phyloP scores from a whole-genome alignment of 1,140 invertebrate species.

The Aplysia californica region DNA sequence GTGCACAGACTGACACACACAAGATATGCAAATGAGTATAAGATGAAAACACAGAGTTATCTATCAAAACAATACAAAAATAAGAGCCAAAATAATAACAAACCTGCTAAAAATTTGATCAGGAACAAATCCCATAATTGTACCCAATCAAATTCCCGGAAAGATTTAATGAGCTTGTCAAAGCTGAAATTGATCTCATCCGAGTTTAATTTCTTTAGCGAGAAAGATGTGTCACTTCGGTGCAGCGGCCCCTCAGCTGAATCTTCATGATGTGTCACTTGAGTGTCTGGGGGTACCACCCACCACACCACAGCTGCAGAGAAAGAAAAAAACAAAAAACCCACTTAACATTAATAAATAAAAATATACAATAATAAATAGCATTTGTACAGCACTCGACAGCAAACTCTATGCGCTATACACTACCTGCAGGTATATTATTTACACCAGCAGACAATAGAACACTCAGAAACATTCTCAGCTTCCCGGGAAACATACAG shows the following conservation, averaged over 20 bases:
- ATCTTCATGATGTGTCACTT: background rate
- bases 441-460: background rate
- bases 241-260: background rate
- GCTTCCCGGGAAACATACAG: too few relatives aligned
- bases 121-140: constrained; percentile 66
- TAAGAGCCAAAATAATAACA: background rate
- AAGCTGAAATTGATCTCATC: constrained; percentile 48
- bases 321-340: constrained; percentile 8
- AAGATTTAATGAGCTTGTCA: constrained; percentile 41
- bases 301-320: constrained; percentile 52
- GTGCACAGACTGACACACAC: too few relatives aligned
- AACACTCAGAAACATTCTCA: background rate
- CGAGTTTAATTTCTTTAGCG: constrained; percentile 34
- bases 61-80: background rate
- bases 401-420: background rate
- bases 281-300: constrained; percentile 37
- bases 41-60: too few relatives aligned
- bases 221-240: constrained; percentile 29
- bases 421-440: background rate
- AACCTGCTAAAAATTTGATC: constrained; percentile 61
- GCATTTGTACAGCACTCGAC: background rate
- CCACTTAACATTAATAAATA: background rate
- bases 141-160: constrained; percentile 56
- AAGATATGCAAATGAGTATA: too few relatives aligned
- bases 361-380: constrained; percentile 7